phyloP scores from a whole-genome alignment of 2,797 vertebrate species.

The Thalassophryne amazonica region DNA sequence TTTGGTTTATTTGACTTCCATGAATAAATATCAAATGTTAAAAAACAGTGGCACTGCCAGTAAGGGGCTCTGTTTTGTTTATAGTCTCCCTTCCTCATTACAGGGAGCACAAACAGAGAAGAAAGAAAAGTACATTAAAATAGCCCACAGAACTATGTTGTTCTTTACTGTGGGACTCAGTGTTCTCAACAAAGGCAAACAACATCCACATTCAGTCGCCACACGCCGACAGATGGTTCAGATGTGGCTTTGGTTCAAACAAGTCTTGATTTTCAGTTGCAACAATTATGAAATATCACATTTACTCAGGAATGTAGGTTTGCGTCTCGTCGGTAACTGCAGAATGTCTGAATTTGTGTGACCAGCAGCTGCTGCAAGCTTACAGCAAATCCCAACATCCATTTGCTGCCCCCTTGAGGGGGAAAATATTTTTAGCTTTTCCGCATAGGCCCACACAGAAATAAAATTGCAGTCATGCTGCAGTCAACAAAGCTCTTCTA shows the following conservation, averaged over 20 bases:
- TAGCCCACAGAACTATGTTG: conserved; percentile 53
- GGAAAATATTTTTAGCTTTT: neutral
- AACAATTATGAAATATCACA: neutral
- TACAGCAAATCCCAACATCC: neutral
- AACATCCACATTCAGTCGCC: neutral
- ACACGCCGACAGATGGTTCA: neutral
- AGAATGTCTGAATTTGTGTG: conserved; percentile 1
- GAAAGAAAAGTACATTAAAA: conserved; percentile 56
- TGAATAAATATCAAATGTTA: conserved; percentile 57
- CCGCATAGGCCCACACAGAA: neutral
- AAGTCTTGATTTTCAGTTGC: neutral
- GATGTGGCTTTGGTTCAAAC: neutral
- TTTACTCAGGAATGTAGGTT: neutral
- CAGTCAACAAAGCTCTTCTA: conserved; percentile 1
- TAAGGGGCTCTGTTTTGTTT: conserved; percentile 32
- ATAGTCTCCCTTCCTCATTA: conserved; percentile 31
- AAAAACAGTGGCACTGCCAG: conserved; percentile 58
- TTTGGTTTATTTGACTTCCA: conserved; percentile 43
- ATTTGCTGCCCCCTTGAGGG: conserved; percentile 49
- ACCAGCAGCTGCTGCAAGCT: conserved; percentile 16
- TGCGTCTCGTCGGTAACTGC: neutral
- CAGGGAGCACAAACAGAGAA: conserved; percentile 29
- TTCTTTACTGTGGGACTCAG: conserved; percentile 29
- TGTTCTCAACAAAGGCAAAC: conserved; percentile 26
- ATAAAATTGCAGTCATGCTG: conserved; percentile 11